Conservation (phyloP, 2,797 vertebrate genomes). For the Amphiprion clarkii region DNA sequence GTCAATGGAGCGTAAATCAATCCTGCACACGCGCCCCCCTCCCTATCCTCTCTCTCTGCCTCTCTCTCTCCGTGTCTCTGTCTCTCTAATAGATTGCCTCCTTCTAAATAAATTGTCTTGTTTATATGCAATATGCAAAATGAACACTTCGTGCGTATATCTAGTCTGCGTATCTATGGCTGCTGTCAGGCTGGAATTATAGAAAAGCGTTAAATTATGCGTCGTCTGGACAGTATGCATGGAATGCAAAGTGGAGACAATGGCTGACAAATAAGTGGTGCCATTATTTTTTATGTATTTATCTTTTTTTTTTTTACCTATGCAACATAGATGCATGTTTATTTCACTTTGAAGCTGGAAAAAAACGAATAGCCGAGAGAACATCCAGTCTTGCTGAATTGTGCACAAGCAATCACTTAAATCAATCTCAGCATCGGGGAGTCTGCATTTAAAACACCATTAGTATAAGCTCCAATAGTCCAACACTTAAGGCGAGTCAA, state of each 20-base stretch:
- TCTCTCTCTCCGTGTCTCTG: neutral
- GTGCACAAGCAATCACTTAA: slow-evolving; percentile 24
- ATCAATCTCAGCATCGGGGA: slow-evolving; percentile 39
- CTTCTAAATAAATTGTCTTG: slow-evolving; percentile 88
- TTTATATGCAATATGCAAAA: slow-evolving; percentile 92
- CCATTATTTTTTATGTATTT: slow-evolving; percentile 30
- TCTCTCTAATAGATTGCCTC: slow-evolving; percentile 48
- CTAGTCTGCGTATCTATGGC: slow-evolving; percentile 53
- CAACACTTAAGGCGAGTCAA: slow-evolving; percentile 10
- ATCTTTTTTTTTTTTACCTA: slow-evolving; percentile 23
- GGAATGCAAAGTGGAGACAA: slow-evolving; percentile 54
- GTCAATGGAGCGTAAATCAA: slow-evolving; percentile 96
- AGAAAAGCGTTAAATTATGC: slow-evolving; percentile 61
- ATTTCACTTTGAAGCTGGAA: neutral
- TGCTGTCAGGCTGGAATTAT: slow-evolving; percentile 55
- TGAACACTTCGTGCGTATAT: slow-evolving; percentile 61
- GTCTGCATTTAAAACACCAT: slow-evolving; percentile 52
- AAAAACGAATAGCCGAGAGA: neutral
- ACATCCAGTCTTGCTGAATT: slow-evolving; percentile 14
- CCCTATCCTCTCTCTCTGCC: slow-evolving; percentile 54
- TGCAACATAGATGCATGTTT: slow-evolving; percentile 29
- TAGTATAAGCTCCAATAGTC: slow-evolving; percentile 29
- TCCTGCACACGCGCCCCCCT: slow-evolving; percentile 84
- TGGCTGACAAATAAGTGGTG: slow-evolving; percentile 62
- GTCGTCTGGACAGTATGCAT: slow-evolving; percentile 43